Conservation (phyloP, 1,140 invertebrate species). For the Contarinia nasturtii region DNA sequence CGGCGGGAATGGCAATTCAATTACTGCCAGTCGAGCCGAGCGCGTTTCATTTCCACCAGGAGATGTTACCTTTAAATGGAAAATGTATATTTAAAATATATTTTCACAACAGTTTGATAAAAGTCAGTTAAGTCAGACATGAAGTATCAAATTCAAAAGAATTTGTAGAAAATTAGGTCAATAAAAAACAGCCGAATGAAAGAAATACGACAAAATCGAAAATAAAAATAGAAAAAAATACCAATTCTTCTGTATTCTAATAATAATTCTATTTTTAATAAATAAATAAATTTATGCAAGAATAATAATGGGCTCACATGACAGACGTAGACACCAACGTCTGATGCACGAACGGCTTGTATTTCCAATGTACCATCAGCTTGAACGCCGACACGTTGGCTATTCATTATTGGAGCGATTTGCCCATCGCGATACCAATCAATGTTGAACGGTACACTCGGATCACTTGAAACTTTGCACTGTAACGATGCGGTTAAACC, state of each 20-base stretch:
- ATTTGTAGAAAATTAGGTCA: background rate
- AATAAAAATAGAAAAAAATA: too few species aligned
- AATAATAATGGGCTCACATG: slow-evolving; percentile 31
- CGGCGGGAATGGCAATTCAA: slow-evolving; percentile 86
- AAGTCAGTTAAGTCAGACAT: too few species aligned
- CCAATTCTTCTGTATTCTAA: too few species aligned
- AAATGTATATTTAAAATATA: too few species aligned
- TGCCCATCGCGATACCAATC: slow-evolving; percentile 80
- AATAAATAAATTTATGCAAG: too few species aligned
- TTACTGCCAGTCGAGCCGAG: slow-evolving; percentile 63
- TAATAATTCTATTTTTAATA: too few species aligned
- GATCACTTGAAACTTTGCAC: slow-evolving; percentile 86
- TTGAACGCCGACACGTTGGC: slow-evolving; percentile 47
- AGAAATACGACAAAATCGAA: too few species aligned
- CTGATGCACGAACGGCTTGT: slow-evolving; percentile 55
- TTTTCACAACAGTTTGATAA: too few species aligned
- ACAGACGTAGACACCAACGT: slow-evolving; percentile 67
- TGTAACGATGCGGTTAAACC: slow-evolving; percentile 78
- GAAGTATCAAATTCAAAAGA: too few species aligned
- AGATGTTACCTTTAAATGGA: slow-evolving; percentile 30
- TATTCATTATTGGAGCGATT: slow-evolving; percentile 26
- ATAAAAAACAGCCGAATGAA: too few species aligned
- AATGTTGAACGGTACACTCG: slow-evolving; percentile 72
- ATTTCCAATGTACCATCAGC: slow-evolving; percentile 63
- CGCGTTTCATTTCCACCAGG: slow-evolving; percentile 82